A percentile compares a stretch with the other conserved stretches of the same genome.
These are phyloP conservation scores for Aulostomus chinensis DNA, from an alignment of 2,797 vertebrate genomes.

Conservation along the genomic window DNA sequence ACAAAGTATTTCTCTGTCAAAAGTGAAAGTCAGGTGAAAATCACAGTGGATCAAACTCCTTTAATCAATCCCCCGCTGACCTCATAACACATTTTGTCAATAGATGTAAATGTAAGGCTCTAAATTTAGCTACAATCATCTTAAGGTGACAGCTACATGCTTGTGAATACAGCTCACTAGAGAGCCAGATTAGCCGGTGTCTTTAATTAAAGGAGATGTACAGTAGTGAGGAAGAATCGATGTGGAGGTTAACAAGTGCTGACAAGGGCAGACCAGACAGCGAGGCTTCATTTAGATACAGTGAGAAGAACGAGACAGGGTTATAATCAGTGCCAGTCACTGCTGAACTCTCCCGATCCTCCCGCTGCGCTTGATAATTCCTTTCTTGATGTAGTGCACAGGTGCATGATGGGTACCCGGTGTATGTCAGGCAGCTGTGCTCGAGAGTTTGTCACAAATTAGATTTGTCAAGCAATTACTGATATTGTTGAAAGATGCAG, in stretches of 20 bases:
- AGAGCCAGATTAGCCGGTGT: slow-evolving; percentile 55
- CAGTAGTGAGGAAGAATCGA: slow-evolving; percentile 64
- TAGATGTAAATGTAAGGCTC: slow-evolving; percentile 58
- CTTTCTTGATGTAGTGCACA: slow-evolving; percentile 13
- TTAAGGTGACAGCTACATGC: slow-evolving; percentile 48
- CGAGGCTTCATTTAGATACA: slow-evolving; percentile 56
- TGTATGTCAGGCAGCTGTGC: slow-evolving; percentile 13
- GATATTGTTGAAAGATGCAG: not conserved
- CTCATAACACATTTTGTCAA: slow-evolving; percentile 35
- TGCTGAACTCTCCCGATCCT: slow-evolving; percentile 22
- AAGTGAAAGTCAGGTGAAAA: slow-evolving; percentile 19
- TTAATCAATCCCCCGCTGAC: slow-evolving; percentile 31
- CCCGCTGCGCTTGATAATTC: slow-evolving; percentile 4
- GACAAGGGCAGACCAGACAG: slow-evolving; percentile 62
- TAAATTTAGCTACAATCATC: slow-evolving; percentile 53
- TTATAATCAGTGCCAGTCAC: slow-evolving; percentile 12
- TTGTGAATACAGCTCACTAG: slow-evolving; percentile 33
- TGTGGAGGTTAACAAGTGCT: slow-evolving; percentile 69
- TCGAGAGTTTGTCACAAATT: not conserved
- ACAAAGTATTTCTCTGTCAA: slow-evolving; percentile 3
- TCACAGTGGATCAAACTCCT: slow-evolving; percentile 38
- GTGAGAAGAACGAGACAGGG: slow-evolving; percentile 38
- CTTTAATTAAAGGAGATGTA: slow-evolving; percentile 75
- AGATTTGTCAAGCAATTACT: slow-evolving; percentile 11
- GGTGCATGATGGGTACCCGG: slow-evolving; percentile 4